Percentiles rank a stretch among this genome's conserved stretches.
These are phyloP conservation scores for Champsocephalus esox DNA, from an alignment of 2,797 vertebrate species.

Conservation along the genomic window DNA sequence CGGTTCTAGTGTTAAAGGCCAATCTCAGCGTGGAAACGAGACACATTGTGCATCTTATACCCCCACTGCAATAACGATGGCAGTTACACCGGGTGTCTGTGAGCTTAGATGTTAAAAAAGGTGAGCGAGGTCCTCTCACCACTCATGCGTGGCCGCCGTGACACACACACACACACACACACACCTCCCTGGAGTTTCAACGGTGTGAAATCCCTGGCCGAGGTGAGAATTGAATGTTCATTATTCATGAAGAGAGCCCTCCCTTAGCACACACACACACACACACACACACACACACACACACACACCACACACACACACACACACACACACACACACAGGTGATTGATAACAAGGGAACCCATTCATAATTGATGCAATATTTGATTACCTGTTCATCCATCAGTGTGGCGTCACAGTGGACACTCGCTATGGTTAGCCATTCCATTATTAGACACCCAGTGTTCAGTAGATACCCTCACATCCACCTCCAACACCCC, in stretches of 20 bases:
- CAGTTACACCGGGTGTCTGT: no score
- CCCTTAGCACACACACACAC: background rate
- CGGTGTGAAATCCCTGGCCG: slow-evolving; percentile 39
- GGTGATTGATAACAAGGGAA: slow-evolving; percentile 63
- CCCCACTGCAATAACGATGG: no score
- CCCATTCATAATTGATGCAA: slow-evolving; percentile 64
- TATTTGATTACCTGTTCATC: slow-evolving; percentile 61
- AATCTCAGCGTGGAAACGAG: no score
- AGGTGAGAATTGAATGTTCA: slow-evolving; percentile 53
- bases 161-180: background rate
- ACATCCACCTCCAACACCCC: background rate
- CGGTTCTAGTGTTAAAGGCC: no score
- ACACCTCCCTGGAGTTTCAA: slow-evolving; percentile 20
- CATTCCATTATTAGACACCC: slow-evolving; percentile 36
- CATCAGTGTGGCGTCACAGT: slow-evolving; percentile 49
- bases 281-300: background rate
- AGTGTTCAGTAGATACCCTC: slow-evolving; percentile 28
- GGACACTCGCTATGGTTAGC: slow-evolving; percentile 23
- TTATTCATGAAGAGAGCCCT: slow-evolving; percentile 59
- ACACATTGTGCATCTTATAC: no score
- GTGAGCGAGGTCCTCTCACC: no score
- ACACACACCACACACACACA: slow-evolving; percentile 20
- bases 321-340: background rate
- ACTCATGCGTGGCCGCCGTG: no score
- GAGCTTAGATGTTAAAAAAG: no score